Evolutionary conservation across 1,140 invertebrate species (phyloP).

Genomic region (Neodiprion virginianus): DNA sequence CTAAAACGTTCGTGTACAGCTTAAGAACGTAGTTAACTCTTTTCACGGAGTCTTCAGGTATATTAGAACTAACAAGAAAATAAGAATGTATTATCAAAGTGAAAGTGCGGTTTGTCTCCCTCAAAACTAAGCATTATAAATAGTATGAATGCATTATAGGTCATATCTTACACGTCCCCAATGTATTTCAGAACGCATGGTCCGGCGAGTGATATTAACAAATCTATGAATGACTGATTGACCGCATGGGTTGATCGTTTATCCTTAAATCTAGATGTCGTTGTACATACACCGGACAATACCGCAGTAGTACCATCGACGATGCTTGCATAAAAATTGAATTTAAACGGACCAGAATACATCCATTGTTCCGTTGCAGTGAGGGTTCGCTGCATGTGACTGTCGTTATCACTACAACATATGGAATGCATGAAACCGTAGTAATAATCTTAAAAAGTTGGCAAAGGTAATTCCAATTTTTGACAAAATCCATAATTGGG

Average conservation of each 20-base stretch:
- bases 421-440: not conserved
- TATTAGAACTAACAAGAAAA: not conserved
- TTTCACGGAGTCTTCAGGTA: conserved; percentile 27
- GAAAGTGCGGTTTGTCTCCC: no score
- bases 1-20: conserved; percentile 40
- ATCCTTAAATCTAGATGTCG: not conserved
- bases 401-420: conserved; percentile 16
- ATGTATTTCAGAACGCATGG: conserved; percentile 20
- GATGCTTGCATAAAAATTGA: conserved; percentile 34
- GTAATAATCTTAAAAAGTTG: not conserved
- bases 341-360: conserved; percentile 29
- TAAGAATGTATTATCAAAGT: not conserved
- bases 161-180: conserved; percentile 25
- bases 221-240: conserved; percentile 25
- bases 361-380: conserved; percentile 37
- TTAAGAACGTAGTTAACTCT: conserved; percentile 31
- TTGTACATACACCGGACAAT: conserved; percentile 23
- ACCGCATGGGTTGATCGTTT: conserved; percentile 13
- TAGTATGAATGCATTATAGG: not conserved
- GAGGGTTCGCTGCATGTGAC: conserved; percentile 21
- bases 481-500: not conserved
- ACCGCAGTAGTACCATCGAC: conserved; percentile 29
- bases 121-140: no score
- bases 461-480: no score
- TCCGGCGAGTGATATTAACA: conserved; percentile 29